These are phyloP conservation scores for Reticulitermes speratus DNA, from an alignment of 1,140 invertebrate genomes.

Conservation along the genomic window DNA sequence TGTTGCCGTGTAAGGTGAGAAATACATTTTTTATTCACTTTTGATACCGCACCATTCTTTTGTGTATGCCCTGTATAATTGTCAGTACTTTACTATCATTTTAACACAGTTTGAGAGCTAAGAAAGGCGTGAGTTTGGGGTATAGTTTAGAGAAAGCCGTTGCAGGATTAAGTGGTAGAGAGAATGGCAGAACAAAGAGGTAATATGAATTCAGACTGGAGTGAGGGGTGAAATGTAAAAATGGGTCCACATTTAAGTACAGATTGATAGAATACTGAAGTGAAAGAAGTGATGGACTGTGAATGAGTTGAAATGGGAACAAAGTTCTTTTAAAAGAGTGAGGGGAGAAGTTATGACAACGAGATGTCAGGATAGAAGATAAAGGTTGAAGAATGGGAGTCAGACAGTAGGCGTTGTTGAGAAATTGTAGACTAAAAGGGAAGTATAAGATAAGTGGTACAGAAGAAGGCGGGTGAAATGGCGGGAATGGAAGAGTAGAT, in stretches of 20 bases:
- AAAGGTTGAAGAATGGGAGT: neutral
- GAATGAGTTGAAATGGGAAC: neutral
- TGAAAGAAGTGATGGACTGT: neutral
- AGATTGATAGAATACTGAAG: neutral
- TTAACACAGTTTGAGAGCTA: neutral
- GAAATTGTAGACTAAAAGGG: neutral
- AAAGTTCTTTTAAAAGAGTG: neutral
- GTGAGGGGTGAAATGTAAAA: neutral
- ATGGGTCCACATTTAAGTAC: neutral
- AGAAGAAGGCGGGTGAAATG: neutral
- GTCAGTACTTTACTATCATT: neutral
- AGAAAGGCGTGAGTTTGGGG: neutral
- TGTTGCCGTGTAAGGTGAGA: too few relatives aligned
- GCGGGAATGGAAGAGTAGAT: too few relatives aligned
- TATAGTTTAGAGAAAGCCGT: neutral
- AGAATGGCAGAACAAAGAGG: too few relatives aligned
- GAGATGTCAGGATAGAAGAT: neutral
- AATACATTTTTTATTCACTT: too few relatives aligned
- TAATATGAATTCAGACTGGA: neutral
- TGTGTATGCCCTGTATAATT: too few relatives aligned
- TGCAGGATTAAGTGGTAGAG: neutral
- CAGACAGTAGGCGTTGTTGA: neutral
- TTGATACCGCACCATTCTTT: too few relatives aligned
- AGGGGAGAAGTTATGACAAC: neutral
- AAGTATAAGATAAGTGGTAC: neutral